phyloP scores from a whole-genome alignment of 2,113 vertebrate genomes.

The Saccopteryx leptura region DNA sequence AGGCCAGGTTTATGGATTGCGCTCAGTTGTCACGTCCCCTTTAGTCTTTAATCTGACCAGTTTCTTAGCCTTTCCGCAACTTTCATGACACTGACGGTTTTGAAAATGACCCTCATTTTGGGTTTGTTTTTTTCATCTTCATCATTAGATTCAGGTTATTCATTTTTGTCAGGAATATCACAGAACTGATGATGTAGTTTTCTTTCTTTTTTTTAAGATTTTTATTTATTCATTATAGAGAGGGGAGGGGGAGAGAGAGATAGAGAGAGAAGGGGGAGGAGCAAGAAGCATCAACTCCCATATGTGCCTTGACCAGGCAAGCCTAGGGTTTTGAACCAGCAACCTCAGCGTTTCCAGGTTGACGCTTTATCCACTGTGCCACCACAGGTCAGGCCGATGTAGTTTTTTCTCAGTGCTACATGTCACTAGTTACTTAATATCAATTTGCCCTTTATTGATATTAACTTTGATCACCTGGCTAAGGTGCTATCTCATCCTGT shows the following conservation, averaged over 20 bases:
- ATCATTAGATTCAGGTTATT: slow-evolving; percentile 29
- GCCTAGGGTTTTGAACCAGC: too few relatives aligned
- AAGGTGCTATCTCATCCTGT: neutral
- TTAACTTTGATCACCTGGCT: slow-evolving; percentile 13
- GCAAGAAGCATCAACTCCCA: too few relatives aligned
- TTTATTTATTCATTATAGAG: too few relatives aligned
- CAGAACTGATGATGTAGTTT: slow-evolving; percentile 13
- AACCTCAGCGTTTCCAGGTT: too few relatives aligned
- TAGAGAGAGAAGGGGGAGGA: too few relatives aligned
- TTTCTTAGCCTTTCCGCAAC: neutral
- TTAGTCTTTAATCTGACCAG: slow-evolving; percentile 9
- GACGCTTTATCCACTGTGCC: too few relatives aligned
- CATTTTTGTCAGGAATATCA: slow-evolving; percentile 10
- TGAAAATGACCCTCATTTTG: neutral
- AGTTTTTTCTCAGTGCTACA: neutral
- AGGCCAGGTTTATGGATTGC: neutral
- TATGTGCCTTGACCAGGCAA: too few relatives aligned
- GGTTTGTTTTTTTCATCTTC: slow-evolving; percentile 8
- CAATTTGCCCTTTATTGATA: slow-evolving; percentile 27
- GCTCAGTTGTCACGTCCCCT: neutral
- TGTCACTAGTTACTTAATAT: neutral
- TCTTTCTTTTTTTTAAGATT: neutral
- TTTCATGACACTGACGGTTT: neutral
- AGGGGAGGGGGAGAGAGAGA: too few relatives aligned
- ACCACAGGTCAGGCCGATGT: too few relatives aligned